phyloP scores from a whole-genome alignment of 2,888 invertebrate species.

The Dromius quadrimaculatus region DNA sequence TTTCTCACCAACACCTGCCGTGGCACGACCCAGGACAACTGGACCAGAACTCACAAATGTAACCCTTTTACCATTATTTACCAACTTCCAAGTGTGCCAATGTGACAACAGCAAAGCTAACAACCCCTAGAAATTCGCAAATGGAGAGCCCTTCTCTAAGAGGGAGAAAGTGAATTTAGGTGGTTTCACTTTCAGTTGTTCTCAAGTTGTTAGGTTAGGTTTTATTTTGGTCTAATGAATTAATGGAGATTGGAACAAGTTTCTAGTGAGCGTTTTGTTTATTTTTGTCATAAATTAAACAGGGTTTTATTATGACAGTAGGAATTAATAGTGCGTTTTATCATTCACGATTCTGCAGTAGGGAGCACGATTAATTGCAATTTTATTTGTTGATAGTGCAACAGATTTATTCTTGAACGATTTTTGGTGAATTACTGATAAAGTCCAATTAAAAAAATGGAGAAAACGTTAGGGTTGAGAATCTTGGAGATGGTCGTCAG shows the following conservation, averaged over 20 bases:
- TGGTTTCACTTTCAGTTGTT: slow-evolving; percentile 29
- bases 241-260: background rate
- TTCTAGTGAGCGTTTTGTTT: slow-evolving; percentile 1
- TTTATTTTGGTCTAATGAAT: background rate
- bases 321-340: slow-evolving; percentile 27
- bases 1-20: slow-evolving; percentile 13
- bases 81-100: slow-evolving; percentile 24
- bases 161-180: background rate
- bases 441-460: no score
- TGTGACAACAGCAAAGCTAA: background rate
- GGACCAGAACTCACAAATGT: slow-evolving; percentile 28
- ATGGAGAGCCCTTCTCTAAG: background rate
- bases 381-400: no score
- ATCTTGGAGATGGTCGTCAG: no score
- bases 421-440: no score
- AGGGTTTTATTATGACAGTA: slow-evolving; percentile 23
- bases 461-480: no score
- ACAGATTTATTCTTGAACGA: no score
- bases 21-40: slow-evolving; percentile 28
- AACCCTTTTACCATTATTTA: slow-evolving; percentile 35
- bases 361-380: no score
- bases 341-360: slow-evolving; percentile 21
- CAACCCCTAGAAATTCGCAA: slow-evolving; percentile 20
- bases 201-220: background rate
- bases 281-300: slow-evolving; percentile 19